Percentiles rank a stretch among this genome's conserved stretches.
Conservation (phyloP, 1,140 invertebrate species). For the Agraylea sexmaculata region DNA sequence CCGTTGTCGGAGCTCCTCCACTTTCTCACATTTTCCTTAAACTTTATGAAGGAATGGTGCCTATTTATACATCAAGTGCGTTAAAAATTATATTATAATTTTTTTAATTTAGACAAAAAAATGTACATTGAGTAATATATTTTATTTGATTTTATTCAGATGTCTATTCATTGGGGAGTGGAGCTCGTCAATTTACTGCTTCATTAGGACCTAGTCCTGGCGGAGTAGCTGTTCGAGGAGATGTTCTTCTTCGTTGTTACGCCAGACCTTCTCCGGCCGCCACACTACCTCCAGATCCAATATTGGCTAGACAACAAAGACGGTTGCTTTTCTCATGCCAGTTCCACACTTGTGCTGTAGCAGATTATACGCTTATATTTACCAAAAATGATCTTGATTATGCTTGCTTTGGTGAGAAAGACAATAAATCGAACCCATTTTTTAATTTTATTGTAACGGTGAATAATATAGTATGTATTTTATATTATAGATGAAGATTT, state of each 20-base stretch:
- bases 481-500: constrained; percentile 44
- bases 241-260: constrained; percentile 84
- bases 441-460: background rate
- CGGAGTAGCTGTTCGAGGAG: constrained; percentile 70
- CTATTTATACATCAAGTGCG: constrained; percentile 71
- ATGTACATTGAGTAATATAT: constrained; percentile 3
- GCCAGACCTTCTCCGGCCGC: constrained; percentile 43
- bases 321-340: constrained; percentile 61
- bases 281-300: constrained; percentile 21
- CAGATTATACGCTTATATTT: constrained; percentile 71
- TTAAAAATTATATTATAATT: constrained; percentile 6
- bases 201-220: constrained; percentile 48
- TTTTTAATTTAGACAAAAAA: constrained; percentile 8
- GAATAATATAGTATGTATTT: constrained; percentile 10
- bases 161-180: constrained; percentile 57
- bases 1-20: constrained; percentile 69
- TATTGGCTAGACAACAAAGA: constrained; percentile 20
- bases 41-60: constrained; percentile 74
- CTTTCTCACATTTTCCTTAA: constrained; percentile 75
- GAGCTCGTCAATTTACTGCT: constrained; percentile 53
- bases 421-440: too few species aligned
- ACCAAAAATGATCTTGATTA: constrained; percentile 76
- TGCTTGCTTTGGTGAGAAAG: constrained; percentile 60
- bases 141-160: constrained; percentile 31
- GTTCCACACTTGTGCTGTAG: constrained; percentile 87